Evolutionary conservation across 2,113 vertebrate genomes (phyloP).

Genomic region (Lonchura striata): DNA sequence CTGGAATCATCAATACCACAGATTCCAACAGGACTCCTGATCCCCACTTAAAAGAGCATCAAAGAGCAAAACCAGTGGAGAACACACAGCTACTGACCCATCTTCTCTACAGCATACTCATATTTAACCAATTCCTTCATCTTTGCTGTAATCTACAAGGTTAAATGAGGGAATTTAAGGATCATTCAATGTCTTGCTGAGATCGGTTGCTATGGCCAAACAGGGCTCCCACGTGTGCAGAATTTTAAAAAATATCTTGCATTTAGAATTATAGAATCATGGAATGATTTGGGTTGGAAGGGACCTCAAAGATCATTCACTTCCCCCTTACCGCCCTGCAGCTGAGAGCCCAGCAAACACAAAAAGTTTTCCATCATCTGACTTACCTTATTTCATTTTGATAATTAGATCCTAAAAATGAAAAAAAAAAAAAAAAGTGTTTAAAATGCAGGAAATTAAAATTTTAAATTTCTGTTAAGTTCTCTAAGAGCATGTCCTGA

Average conservation of each 20-base stretch:
- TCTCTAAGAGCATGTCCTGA: neutral
- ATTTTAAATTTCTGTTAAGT: neutral
- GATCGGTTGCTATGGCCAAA: neutral
- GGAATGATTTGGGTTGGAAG: neutral
- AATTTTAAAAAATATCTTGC: neutral
- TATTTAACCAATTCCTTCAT: neutral
- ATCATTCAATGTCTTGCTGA: neutral
- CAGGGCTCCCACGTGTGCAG: rapidly evolving
- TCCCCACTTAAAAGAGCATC: neutral
- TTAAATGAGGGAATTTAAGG: neutral
- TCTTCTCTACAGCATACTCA: neutral
- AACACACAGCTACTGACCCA: neutral
- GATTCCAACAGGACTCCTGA: too few species aligned
- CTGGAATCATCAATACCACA: too few species aligned
- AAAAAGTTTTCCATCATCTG: neutral
- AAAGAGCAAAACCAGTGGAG: neutral
- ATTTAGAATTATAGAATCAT: neutral
- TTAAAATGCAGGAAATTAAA: neutral
- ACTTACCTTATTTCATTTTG: conserved; percentile 77
- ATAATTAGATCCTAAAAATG: conserved; percentile 66
- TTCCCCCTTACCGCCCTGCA: neutral
- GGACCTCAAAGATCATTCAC: neutral
- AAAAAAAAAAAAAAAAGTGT: neutral
- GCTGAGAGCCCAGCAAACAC: too few species aligned
- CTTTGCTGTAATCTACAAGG: neutral